Conservation (phyloP, 2,113 vertebrate genomes). For the Conger conger region DNA sequence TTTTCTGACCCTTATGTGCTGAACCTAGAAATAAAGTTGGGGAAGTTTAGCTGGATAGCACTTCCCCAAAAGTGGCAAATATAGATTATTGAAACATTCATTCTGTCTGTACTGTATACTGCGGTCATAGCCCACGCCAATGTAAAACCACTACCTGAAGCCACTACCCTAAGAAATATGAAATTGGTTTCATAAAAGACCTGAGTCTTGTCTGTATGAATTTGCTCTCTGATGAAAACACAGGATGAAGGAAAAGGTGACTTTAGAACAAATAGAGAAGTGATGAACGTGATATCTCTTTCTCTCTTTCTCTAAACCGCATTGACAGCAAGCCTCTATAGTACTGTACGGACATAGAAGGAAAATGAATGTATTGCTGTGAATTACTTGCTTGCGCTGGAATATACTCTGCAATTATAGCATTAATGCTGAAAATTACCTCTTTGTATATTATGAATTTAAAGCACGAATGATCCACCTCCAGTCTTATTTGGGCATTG, state of each 20-base stretch:
- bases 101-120: not conserved
- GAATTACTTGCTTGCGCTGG: not conserved
- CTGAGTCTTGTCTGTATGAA: not conserved
- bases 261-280: not conserved
- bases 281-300: not conserved
- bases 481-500: not conserved
- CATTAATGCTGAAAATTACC: not conserved
- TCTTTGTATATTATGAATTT: not conserved
- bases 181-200: not conserved
- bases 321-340: constrained; percentile 49
- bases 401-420: not conserved
- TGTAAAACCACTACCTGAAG: not conserved
- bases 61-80: not conserved
- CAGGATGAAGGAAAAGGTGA: not conserved
- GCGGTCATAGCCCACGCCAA: not conserved
- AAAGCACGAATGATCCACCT: not conserved
- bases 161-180: not conserved
- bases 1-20: not conserved
- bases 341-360: constrained; percentile 33
- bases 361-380: not conserved
- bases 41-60: not conserved
- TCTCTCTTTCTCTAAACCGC: constrained; percentile 21
- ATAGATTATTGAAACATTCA: not conserved
- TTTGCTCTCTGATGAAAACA: not conserved
- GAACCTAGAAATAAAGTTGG: not conserved